A percentile compares a stretch with the other conserved stretches of the same genome.
Evolutionary conservation across 2,797 vertebrate genomes (phyloP).

Genomic region (Siniperca scherzeri): DNA sequence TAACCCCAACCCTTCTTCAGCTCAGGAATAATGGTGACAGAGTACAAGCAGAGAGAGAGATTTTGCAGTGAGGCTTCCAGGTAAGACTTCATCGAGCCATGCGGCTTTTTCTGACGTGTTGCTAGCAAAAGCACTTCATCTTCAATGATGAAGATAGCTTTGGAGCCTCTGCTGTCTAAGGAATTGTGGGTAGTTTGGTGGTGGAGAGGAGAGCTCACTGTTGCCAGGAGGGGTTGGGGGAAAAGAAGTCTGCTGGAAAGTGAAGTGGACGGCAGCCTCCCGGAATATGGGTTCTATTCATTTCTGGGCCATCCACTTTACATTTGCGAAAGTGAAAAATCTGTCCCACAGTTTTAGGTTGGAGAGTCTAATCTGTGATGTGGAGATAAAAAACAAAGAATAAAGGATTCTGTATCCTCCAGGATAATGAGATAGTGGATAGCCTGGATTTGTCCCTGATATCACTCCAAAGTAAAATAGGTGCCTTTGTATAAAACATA

Average conservation of each 20-base stretch:
- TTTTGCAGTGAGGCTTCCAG: constrained; percentile 4
- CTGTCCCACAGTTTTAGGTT: constrained; percentile 14
- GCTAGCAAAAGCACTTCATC: constrained; percentile 5
- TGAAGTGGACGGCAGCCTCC: background rate
- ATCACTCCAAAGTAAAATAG: constrained; percentile 31
- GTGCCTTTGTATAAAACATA: constrained; percentile 37
- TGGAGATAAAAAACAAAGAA: constrained; percentile 22
- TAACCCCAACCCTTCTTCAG: background rate
- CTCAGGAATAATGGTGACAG: background rate
- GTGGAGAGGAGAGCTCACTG: background rate
- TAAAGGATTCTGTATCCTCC: constrained; percentile 20
- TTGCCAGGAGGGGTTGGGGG: background rate
- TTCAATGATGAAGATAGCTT: background rate
- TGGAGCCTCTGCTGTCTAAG: background rate
- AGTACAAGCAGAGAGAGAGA: background rate
- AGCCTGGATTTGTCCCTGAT: constrained; percentile 45
- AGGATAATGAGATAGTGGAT: constrained; percentile 37
- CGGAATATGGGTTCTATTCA: background rate
- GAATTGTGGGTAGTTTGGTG: constrained; percentile 2
- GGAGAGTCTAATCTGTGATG: constrained; percentile 30
- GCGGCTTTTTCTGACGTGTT: background rate
- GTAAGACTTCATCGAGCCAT: constrained; percentile 10
- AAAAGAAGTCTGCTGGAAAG: background rate
- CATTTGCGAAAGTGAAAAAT: constrained; percentile 12
- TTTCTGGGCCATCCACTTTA: constrained; percentile 10